Base-by-base conservation (phyloP, 2,113 vertebrate genomes). In the Toxotes jaculatrix region DNA sequence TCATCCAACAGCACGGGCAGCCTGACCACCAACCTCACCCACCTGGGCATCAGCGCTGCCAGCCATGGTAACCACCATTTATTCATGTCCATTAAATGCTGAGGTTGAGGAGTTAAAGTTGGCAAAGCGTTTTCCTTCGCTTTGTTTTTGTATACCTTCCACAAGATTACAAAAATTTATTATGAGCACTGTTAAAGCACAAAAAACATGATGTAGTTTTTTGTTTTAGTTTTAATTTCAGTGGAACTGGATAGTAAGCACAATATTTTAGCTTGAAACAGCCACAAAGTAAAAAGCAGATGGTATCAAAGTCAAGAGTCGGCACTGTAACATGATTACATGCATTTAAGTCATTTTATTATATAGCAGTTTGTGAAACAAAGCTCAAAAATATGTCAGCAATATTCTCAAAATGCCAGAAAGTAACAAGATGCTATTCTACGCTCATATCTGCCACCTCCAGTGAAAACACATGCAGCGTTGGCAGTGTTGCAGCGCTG, bases 21-120 rank as follows among this genome's bases (percentile, higher is more conserved):
- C 83, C 96, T 98, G 1, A 95, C 97, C 53, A 95, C 97, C 91
- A 98, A 97, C 93, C 96, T 99, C 90, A 97, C 96, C 12, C 97
- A 98, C 91, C 92, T 98, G 91, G 98, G 97, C 89, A 96, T 99
- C 89, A 95, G 96, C 38, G 92, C 96, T 5, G 92, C 95, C 86
- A 95, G 88, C 87, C 97, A 96, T 77, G 97, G 97, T 98, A 95
- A 84, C 38, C 3, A 38, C 4, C 16, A 1, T 38, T 4, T 19
- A 68, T 69, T 34, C 0, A 36, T 68, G 19, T 31, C n/a, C 12
- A 7, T 10, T 34, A n/a, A 13, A 7, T 43, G 19, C 2, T 7
- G 8, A 9, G 38, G 38, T 40, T 40, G 38, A 7, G 38, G 8
- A 40, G 7, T 40, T 40, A 7, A 40, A 40, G 7, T 5, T 40